Base-by-base conservation (phyloP, 2,113 vertebrate genomes). In the Larimichthys polyactis region DNA sequence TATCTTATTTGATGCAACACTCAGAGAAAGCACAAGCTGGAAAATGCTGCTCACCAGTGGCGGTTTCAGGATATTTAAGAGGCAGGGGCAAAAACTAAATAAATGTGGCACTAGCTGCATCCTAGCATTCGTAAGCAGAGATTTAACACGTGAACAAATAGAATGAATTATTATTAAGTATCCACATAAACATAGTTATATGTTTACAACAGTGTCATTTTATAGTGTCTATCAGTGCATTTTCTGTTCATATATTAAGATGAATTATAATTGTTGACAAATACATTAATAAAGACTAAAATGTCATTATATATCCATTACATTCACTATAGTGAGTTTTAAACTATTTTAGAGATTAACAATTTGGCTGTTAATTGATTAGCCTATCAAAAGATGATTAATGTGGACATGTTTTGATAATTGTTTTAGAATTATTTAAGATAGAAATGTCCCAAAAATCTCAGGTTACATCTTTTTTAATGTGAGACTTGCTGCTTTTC, bases 1-100 rank as follows among this genome's bases (percentile, higher is more conserved):
- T 64, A 66, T 51, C 11, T 52, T 27, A 32, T 63, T 63, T 87
- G 81, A 73, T 78, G 73, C 81, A 80, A 80, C 72, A 59, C 43
- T 65, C 11, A 51, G 43, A 20, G 3, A 5, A 68, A 68, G 48
- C 19, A 62, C 6, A 69, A 36, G n/a, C 51, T 11, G 3, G 40
- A 76, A 62, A 71, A 78, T 49, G 44, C 19, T 29, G 63, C 59
- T 58, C 12, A 14, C 15, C 36, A 40, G 36, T 40, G 36, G 36
- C 36, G 36, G 36, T 1, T 40, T 40, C 36, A 40, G 36, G 36
- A 40, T 9, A 9, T 40, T 40, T 40, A 8, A 40, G 7, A 40
- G 36, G 36, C 36, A 40, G 36, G 36, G 36, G 7, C 9, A 8
- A 40, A 40, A 40, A 8, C 36, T 9, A 40, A 40, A 40, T 40